Evolutionary conservation across 2,797 vertebrate genomes (phyloP), one percentile per base, ranked within the genome.

Genomic region (Tapirus indicus): DNA sequence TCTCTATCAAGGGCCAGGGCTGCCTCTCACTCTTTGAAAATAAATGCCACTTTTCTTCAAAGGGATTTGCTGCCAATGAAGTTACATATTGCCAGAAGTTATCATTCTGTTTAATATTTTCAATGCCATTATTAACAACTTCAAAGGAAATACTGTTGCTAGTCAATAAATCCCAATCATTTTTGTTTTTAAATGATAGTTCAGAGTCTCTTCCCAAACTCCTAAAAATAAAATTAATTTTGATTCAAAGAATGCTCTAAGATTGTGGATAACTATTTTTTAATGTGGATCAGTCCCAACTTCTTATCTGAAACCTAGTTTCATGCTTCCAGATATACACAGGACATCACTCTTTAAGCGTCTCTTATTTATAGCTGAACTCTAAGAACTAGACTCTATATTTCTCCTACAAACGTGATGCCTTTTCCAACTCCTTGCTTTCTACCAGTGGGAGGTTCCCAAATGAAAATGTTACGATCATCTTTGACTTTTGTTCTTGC

Each of bases 31-130:
- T 84, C 47, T 78, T 68, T 47, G 7, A 93, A 93, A 64, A 62
- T 64, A 44, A 83, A 74, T 41, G 75, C 23, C 25, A 56, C 25
- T 84, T 66, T 74, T 91, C 52, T 77, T 68, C 66, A n/a, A 47
- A 62, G 7, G 47, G 17, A 82, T 41, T 47, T 52, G 52, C 38
- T 52, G 25, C 62, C 44, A 52, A 7, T 68, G 44, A 86, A 10
- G 77, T 95, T 86, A 91, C 17, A 79, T 54, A 58, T 21, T 47
- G 20, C 27, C 44, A 80, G 62, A n/a, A 13, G 16, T 85, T 88
- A 79, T 79, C 41, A 41, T 75, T 91, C n/a, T 95, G 20, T 88
- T 89, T 69, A 47, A 27, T 71, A 77, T 85, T 88, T 92, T 75
- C 54, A 85, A 11, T 4, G 64, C 6, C 5, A 3, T 92, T 82